These are phyloP conservation scores for Plemyria rubiginata DNA, from an alignment of 2,888 invertebrate species.

Conservation along the genomic window DNA sequence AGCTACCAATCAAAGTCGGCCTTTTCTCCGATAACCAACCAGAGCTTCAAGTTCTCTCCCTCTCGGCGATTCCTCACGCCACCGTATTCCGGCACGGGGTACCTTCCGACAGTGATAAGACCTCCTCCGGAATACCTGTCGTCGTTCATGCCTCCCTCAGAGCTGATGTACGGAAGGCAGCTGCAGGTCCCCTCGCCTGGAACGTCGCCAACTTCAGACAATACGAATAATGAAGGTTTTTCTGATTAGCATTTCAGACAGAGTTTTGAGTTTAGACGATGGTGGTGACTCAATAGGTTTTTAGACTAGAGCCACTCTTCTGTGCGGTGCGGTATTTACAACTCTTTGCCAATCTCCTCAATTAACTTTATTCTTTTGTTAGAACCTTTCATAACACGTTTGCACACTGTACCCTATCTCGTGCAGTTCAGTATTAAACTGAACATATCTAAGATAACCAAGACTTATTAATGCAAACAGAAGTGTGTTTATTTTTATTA, in stretches of 20 bases:
- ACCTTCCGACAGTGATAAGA: slow-evolving; percentile 90
- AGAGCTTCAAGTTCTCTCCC: slow-evolving; percentile 86
- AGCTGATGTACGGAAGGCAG: slow-evolving; percentile 78
- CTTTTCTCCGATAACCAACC: slow-evolving; percentile 89
- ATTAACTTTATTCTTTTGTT: too few species aligned
- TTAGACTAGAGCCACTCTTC: too few species aligned
- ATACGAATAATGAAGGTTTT: slow-evolving; percentile 80
- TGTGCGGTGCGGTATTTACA: too few species aligned
- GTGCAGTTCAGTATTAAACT: too few species aligned
- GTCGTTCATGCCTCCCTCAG: slow-evolving; percentile 76
- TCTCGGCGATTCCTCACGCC: slow-evolving; percentile 92
- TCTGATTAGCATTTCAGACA: slow-evolving; percentile 69
- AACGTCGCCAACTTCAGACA: slow-evolving; percentile 80
- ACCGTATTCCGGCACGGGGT: slow-evolving; percentile 93
- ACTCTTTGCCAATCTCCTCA: too few species aligned
- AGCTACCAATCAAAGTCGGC: slow-evolving; percentile 88
- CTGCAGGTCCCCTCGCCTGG: slow-evolving; percentile 77
- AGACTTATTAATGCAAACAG: too few species aligned
- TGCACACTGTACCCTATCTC: too few species aligned
- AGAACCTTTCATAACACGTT: too few species aligned
- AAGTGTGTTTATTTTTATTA: too few species aligned
- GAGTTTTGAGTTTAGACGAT: background rate
- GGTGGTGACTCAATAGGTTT: background rate
- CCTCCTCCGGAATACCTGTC: slow-evolving; percentile 81
- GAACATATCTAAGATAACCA: too few species aligned